Evolutionary conservation across 1,140 invertebrate genomes (phyloP), one percentile per base, ranked within the genome.

Genomic region (Achatina immaculata): DNA sequence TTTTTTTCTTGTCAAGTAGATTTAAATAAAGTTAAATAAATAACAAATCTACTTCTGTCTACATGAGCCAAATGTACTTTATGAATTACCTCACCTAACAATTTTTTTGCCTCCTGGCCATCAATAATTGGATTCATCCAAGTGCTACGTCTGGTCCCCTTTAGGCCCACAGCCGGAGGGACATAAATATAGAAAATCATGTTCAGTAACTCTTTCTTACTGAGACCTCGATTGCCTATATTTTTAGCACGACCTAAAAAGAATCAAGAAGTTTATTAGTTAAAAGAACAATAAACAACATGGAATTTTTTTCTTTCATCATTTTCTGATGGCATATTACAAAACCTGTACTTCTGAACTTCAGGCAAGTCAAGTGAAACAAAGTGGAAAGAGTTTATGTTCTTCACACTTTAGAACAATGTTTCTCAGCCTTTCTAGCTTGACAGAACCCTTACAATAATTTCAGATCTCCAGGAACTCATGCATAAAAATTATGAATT

Each of bases 91-190:
- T 28, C 71, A 91, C 90, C 90, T 81, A 89, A 83, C 3, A 91
- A 75, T 83, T 90, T 90, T 40, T 83, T 84, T 1, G 90, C 90
- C 68, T 91, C 90, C 71, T 89, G 83, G 9, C 90, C 90, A 82
- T 90, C 87, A 38, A 91, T 89, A 62, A 91, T 90, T 11, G 90
- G 90, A 66, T 89, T 89, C 81, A 90, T 87, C 90, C 90, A 91
- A 1, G 90, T 91, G 7, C 90, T 91, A 78, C 86, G 85, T 38
- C 90, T 82, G 0, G 83, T 86, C 38, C 85, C 83, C 0, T 81
- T 58, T 9, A 91, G 80, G 9, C 87, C 88, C 0, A 88, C 85
- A 19, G 85, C 90, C 65, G 76, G 80, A 0, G 90, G 90, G 38
- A 86, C 85, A 80, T 90, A 91, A 69, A 91, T 88, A 65, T 91